These are phyloP conservation scores for Macroglossus sobrinus DNA, from an alignment of 2,113 vertebrate species.

Conservation along the genomic window DNA sequence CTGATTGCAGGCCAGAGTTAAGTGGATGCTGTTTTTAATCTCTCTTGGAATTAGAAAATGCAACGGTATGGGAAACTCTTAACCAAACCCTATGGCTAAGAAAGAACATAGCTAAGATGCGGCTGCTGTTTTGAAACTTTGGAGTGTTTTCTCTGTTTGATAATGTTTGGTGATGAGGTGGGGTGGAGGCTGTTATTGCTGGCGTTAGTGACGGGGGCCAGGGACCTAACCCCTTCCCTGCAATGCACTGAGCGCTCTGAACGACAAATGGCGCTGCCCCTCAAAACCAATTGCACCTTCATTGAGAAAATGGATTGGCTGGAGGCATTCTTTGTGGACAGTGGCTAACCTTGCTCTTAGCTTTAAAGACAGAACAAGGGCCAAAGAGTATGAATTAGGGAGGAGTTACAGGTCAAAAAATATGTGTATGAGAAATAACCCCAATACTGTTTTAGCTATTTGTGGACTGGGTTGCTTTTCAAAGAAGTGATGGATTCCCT, in stretches of 20 bases:
- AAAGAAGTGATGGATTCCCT: not conserved
- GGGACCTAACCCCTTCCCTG: not conserved
- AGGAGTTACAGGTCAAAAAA: not conserved
- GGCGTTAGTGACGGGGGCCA: fast-evolving
- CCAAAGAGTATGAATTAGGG: not conserved
- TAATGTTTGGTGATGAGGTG: too few species aligned
- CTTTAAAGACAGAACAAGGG: not conserved
- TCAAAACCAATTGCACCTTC: not conserved
- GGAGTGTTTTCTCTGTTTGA: not conserved
- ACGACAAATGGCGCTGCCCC: too few species aligned
- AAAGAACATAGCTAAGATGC: not conserved
- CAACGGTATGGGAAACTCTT: not conserved
- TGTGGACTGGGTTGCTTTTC: not conserved
- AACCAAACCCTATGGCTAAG: not conserved
- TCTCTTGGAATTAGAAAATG: not conserved
- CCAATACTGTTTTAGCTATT: not conserved
- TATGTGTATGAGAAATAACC: not conserved
- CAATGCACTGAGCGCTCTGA: too few species aligned
- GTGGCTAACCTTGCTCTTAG: not conserved
- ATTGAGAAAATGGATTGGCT: not conserved
- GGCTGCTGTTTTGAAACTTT: not conserved
- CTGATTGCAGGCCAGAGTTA: not conserved
- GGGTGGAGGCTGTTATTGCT: not conserved
- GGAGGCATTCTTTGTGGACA: not conserved
- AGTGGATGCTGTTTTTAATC: not conserved